Evolutionary conservation across 2,113 vertebrate species (phyloP).

Genomic region (Halichoeres trimaculatus): DNA sequence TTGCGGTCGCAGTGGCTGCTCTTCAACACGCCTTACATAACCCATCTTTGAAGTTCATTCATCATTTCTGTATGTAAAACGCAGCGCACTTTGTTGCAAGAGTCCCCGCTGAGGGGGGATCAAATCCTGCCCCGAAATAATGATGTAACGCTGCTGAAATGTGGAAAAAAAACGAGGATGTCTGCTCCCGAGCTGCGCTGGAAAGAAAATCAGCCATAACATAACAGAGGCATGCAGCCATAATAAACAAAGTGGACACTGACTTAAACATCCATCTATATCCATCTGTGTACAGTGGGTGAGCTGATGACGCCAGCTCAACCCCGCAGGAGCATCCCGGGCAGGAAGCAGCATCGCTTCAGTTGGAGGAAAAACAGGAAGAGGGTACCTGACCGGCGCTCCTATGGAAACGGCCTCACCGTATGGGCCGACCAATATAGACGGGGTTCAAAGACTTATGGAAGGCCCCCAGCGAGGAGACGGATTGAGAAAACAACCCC

Average conservation of each 20-base stretch:
- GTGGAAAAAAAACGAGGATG: background rate
- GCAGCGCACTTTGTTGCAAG: background rate
- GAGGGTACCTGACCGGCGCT: slow-evolving; percentile 60
- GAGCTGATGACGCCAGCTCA: slow-evolving; percentile 39
- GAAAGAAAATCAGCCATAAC: slow-evolving; percentile 19
- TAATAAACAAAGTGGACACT: slow-evolving; percentile 41
- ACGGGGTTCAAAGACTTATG: slow-evolving; percentile 56
- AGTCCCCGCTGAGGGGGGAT: background rate
- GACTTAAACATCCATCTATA: slow-evolving; percentile 22
- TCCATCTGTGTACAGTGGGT: slow-evolving; percentile 5
- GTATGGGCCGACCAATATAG: slow-evolving; percentile 39
- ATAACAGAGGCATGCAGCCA: slow-evolving; percentile 17
- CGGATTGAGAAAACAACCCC: slow-evolving; percentile 41
- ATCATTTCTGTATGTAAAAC: background rate
- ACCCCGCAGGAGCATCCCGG: slow-evolving; percentile 51
- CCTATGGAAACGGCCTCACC: slow-evolving; percentile 48
- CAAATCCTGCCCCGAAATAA: background rate
- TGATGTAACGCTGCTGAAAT: background rate
- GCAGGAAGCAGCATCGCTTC: slow-evolving; percentile 59
- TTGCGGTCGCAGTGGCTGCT: background rate
- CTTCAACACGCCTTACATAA: background rate
- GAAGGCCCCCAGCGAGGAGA: slow-evolving; percentile 34
- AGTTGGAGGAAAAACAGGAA: slow-evolving; percentile 75
- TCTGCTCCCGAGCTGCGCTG: background rate
- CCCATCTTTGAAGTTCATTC: background rate